phyloP scores from a whole-genome alignment of 2,888 invertebrate species.

The Clusia tigrina region DNA sequence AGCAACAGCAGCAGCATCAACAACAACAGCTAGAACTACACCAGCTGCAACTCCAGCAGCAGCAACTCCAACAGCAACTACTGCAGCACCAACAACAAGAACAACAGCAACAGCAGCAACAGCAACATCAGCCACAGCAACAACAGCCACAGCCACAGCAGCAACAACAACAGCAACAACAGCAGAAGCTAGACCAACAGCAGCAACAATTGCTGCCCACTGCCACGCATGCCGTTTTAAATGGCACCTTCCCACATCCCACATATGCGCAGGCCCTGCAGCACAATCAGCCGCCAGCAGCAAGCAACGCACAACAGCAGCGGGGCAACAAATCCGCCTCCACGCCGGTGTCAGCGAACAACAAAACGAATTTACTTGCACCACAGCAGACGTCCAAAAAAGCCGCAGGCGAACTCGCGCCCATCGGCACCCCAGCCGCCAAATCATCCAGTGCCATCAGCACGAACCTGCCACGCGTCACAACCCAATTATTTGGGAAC shows the following conservation, averaged over 20 bases:
- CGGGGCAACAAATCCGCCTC: constrained; percentile 5
- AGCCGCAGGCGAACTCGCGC: constrained; percentile 28
- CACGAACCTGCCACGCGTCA: constrained; percentile 19
- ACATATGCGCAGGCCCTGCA: constrained; percentile 36
- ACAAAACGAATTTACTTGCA: constrained; percentile 39
- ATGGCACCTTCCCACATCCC: constrained; percentile 26
- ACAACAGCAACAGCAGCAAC: too few species aligned
- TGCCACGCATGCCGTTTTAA: too few species aligned
- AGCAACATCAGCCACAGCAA: too few species aligned
- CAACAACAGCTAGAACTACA: constrained; percentile 38
- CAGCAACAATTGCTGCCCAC: neutral
- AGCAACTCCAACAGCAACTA: neutral
- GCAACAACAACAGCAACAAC: too few species aligned
- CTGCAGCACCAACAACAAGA: neutral
- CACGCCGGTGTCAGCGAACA: constrained; percentile 56
- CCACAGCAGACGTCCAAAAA: constrained; percentile 34
- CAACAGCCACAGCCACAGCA: too few species aligned
- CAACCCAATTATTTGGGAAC: constrained; percentile 32
- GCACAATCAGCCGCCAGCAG: constrained; percentile 19
- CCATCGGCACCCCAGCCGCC: constrained; percentile 33
- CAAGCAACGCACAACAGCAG: neutral
- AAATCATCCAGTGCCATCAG: constrained; percentile 26
- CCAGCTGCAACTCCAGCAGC: constrained; percentile 22
- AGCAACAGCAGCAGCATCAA: neutral
- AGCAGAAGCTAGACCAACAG: too few species aligned